Evolutionary conservation across 2,888 invertebrate genomes (phyloP).

Genomic region (Andrena bucephala): DNA sequence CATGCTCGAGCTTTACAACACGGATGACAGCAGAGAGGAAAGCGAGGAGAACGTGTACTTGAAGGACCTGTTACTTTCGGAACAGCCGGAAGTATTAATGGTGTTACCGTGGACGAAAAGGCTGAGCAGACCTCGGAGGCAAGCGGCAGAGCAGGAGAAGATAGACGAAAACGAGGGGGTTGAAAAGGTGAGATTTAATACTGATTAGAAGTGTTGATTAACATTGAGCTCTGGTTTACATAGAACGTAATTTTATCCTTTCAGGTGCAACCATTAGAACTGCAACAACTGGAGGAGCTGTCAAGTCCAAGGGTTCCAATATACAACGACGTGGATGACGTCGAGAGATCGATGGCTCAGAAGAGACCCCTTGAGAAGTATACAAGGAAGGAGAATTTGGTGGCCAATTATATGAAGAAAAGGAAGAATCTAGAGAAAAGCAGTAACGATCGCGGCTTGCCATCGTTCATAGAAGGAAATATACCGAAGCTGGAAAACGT

Average conservation of each 20-base stretch:
- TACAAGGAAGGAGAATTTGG: not conserved
- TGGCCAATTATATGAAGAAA: conserved; percentile 19
- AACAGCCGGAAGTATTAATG: conserved; percentile 6
- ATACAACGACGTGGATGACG: conserved; percentile 21
- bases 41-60: not conserved
- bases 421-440: conserved; percentile 1
- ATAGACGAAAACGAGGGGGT: not conserved
- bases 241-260: not conserved
- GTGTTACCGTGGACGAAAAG: conserved; percentile 17
- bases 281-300: conserved; percentile 17
- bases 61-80: not conserved
- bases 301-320: not conserved
- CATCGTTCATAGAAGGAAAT: conserved; percentile 67
- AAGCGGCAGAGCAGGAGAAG: not conserved
- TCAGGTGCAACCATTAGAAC: conserved; percentile 9
- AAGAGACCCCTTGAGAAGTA: conserved; percentile 37
- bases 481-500: conserved; percentile 73
- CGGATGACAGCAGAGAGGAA: not conserved
- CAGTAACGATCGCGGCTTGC: conserved; percentile 49
- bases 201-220: not conserved
- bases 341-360: conserved; percentile 32
- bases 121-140: conserved; percentile 40
- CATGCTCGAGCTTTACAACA: not conserved
- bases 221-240: not conserved
- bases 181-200: conserved; percentile 19